These are phyloP conservation scores for Enteromius thamalakanensis DNA, from an alignment of 2,797 vertebrate species.

Conservation along the genomic window DNA sequence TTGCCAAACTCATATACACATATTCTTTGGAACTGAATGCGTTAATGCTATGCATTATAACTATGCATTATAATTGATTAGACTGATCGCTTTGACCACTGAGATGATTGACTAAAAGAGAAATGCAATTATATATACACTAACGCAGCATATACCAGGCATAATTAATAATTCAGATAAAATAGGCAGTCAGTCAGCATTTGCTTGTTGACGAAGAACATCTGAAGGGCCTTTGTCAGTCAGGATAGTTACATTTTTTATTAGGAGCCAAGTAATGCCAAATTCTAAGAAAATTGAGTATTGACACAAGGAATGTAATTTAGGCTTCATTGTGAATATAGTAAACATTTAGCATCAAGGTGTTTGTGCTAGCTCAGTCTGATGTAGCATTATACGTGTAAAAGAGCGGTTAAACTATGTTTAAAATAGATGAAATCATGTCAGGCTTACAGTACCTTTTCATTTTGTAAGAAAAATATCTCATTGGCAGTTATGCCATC, in stretches of 20 bases:
- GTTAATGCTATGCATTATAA: neutral
- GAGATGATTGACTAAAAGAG: conserved; percentile 5
- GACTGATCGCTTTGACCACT: neutral
- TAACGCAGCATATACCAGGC: neutral
- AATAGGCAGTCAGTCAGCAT: neutral
- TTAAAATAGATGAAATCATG: neutral
- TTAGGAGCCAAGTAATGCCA: neutral
- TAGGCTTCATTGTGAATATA: conserved; percentile 14
- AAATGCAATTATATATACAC: neutral
- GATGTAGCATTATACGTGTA: neutral
- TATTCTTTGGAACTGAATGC: conserved; percentile 2
- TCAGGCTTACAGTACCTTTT: conserved; percentile 2
- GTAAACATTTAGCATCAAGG: neutral
- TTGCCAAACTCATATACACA: neutral
- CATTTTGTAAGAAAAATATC: conserved; percentile 4
- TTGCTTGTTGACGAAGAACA: conserved; percentile 9
- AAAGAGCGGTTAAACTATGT: neutral
- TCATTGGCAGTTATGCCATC: neutral
- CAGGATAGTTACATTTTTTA: neutral
- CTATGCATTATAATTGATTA: neutral
- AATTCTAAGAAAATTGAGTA: neutral
- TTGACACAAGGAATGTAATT: conserved; percentile 52
- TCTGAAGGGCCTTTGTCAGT: neutral
- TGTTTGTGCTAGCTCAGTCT: neutral
- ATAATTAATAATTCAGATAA: neutral